Conservation (phyloP, 2,888 invertebrate genomes). For the Eristalis tenax region DNA sequence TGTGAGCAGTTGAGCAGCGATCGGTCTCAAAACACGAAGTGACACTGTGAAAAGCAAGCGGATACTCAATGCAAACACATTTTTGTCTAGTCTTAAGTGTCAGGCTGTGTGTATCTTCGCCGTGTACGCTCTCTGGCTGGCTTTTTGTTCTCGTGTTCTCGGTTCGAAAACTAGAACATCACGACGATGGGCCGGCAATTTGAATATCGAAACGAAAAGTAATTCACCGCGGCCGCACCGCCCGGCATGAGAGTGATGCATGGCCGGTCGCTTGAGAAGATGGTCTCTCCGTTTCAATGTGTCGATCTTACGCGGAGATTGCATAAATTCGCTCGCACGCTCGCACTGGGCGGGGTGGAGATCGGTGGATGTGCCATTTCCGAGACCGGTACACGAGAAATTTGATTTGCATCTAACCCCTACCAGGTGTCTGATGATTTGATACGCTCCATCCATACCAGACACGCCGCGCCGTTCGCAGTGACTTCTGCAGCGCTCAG, state of each 20-base stretch:
- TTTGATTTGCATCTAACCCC: background rate
- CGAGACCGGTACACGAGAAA: background rate
- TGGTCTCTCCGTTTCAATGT: background rate
- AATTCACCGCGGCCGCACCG: background rate
- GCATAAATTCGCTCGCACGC: background rate
- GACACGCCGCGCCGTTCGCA: background rate
- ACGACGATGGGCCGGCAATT: background rate
- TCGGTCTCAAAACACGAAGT: slow-evolving; percentile 33
- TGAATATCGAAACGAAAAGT: background rate
- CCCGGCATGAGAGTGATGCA: background rate
- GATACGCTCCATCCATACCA: background rate
- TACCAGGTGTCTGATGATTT: background rate
- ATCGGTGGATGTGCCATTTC: background rate
- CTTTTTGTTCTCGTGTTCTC: background rate
- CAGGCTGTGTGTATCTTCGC: background rate
- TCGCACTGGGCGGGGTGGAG: too few relatives aligned
- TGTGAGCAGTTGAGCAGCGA: background rate
- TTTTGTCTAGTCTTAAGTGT: slow-evolving; percentile 39
- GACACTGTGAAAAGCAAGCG: slow-evolving; percentile 46
- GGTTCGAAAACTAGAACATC: background rate
- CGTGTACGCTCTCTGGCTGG: background rate
- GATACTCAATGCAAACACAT: slow-evolving; percentile 35
- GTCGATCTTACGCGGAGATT: background rate
- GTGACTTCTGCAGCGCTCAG: background rate
- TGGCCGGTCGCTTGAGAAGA: background rate